Evolutionary conservation across 1,140 invertebrate species (phyloP).

Genomic region (Nasonia longicornis): DNA sequence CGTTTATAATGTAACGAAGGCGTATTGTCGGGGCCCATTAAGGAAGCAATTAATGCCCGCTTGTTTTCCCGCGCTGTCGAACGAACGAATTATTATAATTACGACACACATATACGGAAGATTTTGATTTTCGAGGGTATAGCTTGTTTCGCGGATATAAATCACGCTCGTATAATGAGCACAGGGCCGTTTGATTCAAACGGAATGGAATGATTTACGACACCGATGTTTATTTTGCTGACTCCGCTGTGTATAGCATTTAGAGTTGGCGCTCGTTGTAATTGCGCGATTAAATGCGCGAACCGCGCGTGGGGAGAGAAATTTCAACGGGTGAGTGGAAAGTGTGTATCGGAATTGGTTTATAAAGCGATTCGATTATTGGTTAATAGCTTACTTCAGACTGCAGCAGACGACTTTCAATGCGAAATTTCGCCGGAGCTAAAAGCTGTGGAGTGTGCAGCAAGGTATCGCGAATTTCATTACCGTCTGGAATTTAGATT

Average conservation of each 20-base stretch:
- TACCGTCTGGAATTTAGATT: not conserved
- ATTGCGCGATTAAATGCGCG: too few relatives aligned
- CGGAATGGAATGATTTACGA: not conserved
- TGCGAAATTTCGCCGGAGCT: too few relatives aligned
- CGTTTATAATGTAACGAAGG: conserved; percentile 38
- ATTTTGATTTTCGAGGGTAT: not conserved
- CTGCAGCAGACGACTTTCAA: too few relatives aligned
- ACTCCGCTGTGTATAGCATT: not conserved
- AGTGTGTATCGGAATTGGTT: too few relatives aligned
- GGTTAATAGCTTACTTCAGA: not conserved
- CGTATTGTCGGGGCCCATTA: conserved; percentile 27
- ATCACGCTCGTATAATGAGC: not conserved
- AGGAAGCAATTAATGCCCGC: conserved; percentile 20
- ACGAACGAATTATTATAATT: conserved; percentile 20
- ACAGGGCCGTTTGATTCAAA: not conserved
- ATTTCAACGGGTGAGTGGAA: too few relatives aligned
- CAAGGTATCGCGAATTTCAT: too few relatives aligned
- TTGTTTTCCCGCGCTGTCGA: not conserved
- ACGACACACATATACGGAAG: too few relatives aligned
- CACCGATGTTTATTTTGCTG: not conserved
- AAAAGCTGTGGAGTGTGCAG: too few relatives aligned
- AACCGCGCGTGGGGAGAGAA: too few relatives aligned
- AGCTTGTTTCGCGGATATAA: not conserved
- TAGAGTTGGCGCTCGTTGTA: too few relatives aligned
- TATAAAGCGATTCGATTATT: not conserved